These are phyloP conservation scores for Semotilus atromaculatus DNA, from an alignment of 2,797 vertebrate species.

Conservation along the genomic window DNA sequence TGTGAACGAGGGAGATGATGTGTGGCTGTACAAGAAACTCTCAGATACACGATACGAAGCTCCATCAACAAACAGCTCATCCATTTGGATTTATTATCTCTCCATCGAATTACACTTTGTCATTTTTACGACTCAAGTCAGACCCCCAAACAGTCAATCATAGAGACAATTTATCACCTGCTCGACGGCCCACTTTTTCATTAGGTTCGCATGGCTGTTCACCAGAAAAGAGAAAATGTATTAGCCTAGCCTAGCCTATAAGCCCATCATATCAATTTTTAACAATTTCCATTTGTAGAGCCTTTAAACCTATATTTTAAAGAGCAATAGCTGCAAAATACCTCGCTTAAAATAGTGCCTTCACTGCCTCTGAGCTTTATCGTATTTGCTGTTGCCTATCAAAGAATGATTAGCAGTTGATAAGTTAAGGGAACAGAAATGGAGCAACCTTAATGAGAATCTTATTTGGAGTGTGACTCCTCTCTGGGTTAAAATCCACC, in stretches of 20 bases:
- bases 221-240: constrained; percentile 9
- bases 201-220: neutral
- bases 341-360: constrained; percentile 32
- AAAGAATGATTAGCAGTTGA: constrained; percentile 53
- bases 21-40: neutral
- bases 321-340: constrained; percentile 19
- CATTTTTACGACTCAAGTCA: constrained; percentile 57
- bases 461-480: constrained; percentile 50
- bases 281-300: constrained; percentile 15
- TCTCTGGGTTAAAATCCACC: constrained; percentile 57
- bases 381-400: neutral
- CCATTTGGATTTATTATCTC: constrained; percentile 42
- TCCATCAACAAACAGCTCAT: constrained; percentile 43
- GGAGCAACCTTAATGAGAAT: constrained; percentile 20
- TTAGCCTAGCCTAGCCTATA: neutral
- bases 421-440: constrained; percentile 24
- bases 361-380: neutral
- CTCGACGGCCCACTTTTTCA: constrained; percentile 9
- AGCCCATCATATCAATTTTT: neutral
- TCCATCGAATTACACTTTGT: constrained; percentile 53
- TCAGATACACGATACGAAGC: neutral
- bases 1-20: neutral
- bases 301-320: constrained; percentile 16
- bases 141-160: constrained; percentile 53
- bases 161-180: neutral